Evolutionary conservation across 2,888 invertebrate genomes (phyloP).

Genomic region (Diplazon laetatorius): DNA sequence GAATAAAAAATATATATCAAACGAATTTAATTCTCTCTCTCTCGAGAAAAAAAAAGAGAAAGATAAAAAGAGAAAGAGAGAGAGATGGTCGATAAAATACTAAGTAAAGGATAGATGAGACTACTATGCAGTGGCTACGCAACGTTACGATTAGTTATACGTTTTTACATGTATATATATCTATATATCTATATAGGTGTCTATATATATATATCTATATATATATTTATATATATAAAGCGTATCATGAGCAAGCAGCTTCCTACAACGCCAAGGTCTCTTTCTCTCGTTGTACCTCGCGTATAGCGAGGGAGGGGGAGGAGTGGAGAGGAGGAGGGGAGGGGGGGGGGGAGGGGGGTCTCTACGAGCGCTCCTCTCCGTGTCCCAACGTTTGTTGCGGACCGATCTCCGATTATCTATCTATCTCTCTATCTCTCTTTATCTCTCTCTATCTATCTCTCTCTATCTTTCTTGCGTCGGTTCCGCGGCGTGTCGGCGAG

Average conservation of each 20-base stretch:
- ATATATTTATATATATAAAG: slow-evolving; percentile 29
- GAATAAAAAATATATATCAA: slow-evolving; percentile 56
- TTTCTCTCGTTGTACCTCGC: slow-evolving; percentile 35
- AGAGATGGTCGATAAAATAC: slow-evolving; percentile 25
- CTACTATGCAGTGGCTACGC: slow-evolving; percentile 31
- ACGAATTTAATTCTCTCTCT: slow-evolving; percentile 62
- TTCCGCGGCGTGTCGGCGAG: slow-evolving; percentile 70
- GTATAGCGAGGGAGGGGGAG: no score
- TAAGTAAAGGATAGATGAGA: slow-evolving; percentile 36
- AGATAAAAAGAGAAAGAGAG: slow-evolving; percentile 41
- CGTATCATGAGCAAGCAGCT: slow-evolving; percentile 46
- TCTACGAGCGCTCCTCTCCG: slow-evolving; percentile 31
- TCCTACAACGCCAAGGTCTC: slow-evolving; percentile 55
- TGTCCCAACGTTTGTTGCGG: slow-evolving; percentile 57
- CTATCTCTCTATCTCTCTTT: no score
- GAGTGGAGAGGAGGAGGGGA: no score
- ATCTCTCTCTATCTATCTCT: no score
- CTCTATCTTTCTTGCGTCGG: no score
- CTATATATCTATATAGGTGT: no score
- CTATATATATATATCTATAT: no score
- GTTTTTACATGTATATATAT: no score
- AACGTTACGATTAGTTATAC: slow-evolving; percentile 7
- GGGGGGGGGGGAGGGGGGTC: no score
- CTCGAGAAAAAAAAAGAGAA: no score
- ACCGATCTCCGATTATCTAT: slow-evolving; percentile 65